Evolutionary conservation across 1,140 invertebrate species (phyloP).

Genomic region (Drosophila bifasciata): DNA sequence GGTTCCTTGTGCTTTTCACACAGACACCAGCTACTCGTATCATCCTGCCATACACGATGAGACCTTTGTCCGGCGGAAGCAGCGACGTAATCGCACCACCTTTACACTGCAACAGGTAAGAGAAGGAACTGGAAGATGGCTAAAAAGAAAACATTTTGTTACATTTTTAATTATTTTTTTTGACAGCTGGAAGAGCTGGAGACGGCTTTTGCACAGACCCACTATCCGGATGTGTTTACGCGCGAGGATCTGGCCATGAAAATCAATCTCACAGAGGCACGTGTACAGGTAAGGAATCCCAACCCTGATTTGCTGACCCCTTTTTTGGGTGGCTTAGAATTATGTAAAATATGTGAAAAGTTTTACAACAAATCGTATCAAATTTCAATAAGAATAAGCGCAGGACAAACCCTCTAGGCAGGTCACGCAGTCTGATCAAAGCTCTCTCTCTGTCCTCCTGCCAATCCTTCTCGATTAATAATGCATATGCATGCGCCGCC

Average conservation of each 20-base stretch:
- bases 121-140: constrained; percentile 41
- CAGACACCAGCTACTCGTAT: constrained; percentile 95
- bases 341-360: constrained; percentile 56
- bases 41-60: constrained; percentile 98
- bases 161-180: constrained; percentile 57
- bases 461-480: constrained; percentile 57
- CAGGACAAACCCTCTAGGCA: constrained; percentile 52
- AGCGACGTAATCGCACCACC: constrained; percentile 97
- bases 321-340: constrained; percentile 43
- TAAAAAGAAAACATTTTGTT: constrained; percentile 10
- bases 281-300: constrained; percentile 93
- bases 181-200: constrained; percentile 95
- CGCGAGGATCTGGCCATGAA: constrained; percentile 99
- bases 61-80: constrained; percentile 97
- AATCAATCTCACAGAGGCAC: constrained; percentile 98
- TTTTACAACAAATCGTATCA: constrained; percentile 72
- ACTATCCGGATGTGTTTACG: constrained; percentile 99
- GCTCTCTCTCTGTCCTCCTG: constrained; percentile 17
- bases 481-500: constrained; percentile 68
- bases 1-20: constrained; percentile 67
- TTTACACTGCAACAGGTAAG: constrained; percentile 97
- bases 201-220: constrained; percentile 98
- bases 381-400: constrained; percentile 70
- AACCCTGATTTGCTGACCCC: constrained; percentile 7
- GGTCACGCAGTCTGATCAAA: constrained; percentile 76